Evolutionary conservation across 2,113 vertebrate genomes (phyloP).

Genomic region (Centropus bengalensis): DNA sequence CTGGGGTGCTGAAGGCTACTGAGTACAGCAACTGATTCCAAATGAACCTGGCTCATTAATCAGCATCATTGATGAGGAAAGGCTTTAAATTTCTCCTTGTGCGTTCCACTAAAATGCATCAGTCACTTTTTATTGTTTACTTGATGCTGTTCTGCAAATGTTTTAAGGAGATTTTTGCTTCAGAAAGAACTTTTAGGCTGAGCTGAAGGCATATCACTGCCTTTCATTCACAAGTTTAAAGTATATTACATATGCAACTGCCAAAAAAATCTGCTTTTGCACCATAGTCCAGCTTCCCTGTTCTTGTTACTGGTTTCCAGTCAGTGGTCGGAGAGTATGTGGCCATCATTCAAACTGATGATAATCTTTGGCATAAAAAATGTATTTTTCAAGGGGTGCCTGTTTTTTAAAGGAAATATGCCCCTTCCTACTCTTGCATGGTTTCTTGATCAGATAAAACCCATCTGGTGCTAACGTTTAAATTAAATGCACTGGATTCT

Average conservation of each 20-base stretch:
- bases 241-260: not conserved
- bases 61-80: not conserved
- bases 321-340: constrained; percentile 16
- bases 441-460: constrained; percentile 75
- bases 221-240: constrained; percentile 43
- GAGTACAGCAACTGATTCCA: not conserved
- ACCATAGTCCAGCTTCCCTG: not conserved
- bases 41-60: not conserved
- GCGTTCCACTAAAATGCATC: not conserved
- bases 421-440: constrained; percentile 57
- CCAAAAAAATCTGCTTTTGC: constrained; percentile 23
- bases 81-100: not conserved
- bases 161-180: constrained; percentile 5
- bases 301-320: not conserved
- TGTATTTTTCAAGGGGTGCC: not conserved
- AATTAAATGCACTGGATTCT: constrained; percentile 66
- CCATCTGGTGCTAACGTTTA: constrained; percentile 69
- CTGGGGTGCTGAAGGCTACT: not conserved
- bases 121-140: not conserved
- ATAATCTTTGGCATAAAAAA: constrained; percentile 63
- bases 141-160: not conserved
- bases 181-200: not conserved
- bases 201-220: not conserved
- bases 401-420: constrained; percentile 67
- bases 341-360: constrained; percentile 64